A percentile compares a stretch with the other conserved stretches of the same genome.
These are phyloP conservation scores for Calephelis nemesis DNA, from an alignment of 1,140 invertebrate species.

Conservation along the genomic window DNA sequence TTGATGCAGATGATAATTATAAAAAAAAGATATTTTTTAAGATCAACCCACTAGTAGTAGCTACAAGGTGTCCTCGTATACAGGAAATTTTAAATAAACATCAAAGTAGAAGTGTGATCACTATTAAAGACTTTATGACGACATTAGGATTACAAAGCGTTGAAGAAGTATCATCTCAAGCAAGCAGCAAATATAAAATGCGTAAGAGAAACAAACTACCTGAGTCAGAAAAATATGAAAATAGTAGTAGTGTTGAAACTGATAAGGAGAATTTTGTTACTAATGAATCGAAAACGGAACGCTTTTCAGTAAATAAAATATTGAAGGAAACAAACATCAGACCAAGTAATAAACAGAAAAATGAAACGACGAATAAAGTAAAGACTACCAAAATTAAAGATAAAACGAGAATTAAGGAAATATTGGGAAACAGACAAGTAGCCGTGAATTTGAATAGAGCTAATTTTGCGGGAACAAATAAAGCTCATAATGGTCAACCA, in stretches of 20 bases:
- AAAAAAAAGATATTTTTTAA: slow-evolving; percentile 42
- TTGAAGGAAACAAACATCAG: background rate
- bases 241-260: background rate
- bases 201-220: background rate
- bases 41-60: slow-evolving; percentile 49
- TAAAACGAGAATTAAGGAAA: background rate
- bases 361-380: background rate
- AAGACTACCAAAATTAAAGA: background rate
- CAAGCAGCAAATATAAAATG: slow-evolving; percentile 6
- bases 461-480: background rate
- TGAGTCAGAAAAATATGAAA: background rate
- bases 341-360: background rate
- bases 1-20: slow-evolving; percentile 45
- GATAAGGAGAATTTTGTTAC: slow-evolving; percentile 18
- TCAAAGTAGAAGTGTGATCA: background rate
- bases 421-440: background rate
- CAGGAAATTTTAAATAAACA: slow-evolving; percentile 25
- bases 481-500: background rate
- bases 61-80: slow-evolving; percentile 30
- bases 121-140: slow-evolving; percentile 37
- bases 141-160: slow-evolving; percentile 40
- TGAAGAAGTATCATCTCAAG: slow-evolving; percentile 2
- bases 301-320: background rate
- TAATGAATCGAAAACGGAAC: background rate
- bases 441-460: background rate